Base-by-base conservation (phyloP, 1,140 invertebrate genomes). In the Homarus americanus region DNA sequence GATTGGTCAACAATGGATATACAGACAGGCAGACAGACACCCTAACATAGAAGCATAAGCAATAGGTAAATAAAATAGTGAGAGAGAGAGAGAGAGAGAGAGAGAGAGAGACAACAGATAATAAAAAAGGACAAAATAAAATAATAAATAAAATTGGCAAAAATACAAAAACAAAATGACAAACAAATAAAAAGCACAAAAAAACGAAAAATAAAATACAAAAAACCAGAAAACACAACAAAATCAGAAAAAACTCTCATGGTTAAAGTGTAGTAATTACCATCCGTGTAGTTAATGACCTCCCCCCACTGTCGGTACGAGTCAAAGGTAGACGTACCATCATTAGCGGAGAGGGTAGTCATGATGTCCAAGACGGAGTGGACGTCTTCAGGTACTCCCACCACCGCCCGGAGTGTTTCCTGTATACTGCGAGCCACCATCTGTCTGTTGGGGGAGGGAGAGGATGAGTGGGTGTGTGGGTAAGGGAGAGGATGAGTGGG, bases 361-460 rank as follows among this genome's bases (percentile, higher is more conserved):
- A 90, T 90, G 34, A 90, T 90, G 0, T 90, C 80, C 49, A 90
- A 41, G 44, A 90, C 88, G 24, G 88, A 44, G 44, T 78, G 44
- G 20, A 90, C 88, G 38, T 90, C 88, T 10, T 90, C 82, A 32
- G 80, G 72, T 34, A 90, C 69, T 24, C 40, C 73, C 79, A 90
- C 88, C 32, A 90, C 88, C 32, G 88, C 82, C 66, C 88, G 79
- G 41, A 90, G 73, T 69, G 88, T 90, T 32, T 90, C 88, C 69
- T 90, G 88, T 72, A 90, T 90, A 49, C 88, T 90, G 24, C 88
- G 79, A 7, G 88, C 88, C 79, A 90, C 88, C 88, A 90, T 90
- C 76, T 90, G 88, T 78, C 88, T 90, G 88, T 32, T 32, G 73
- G 15, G 0, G 40, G 44, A 75, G 32, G 36, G 12, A 73, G 1